phyloP scores from a whole-genome alignment of 2,113 vertebrate species.

The Bungarus multicinctus region DNA sequence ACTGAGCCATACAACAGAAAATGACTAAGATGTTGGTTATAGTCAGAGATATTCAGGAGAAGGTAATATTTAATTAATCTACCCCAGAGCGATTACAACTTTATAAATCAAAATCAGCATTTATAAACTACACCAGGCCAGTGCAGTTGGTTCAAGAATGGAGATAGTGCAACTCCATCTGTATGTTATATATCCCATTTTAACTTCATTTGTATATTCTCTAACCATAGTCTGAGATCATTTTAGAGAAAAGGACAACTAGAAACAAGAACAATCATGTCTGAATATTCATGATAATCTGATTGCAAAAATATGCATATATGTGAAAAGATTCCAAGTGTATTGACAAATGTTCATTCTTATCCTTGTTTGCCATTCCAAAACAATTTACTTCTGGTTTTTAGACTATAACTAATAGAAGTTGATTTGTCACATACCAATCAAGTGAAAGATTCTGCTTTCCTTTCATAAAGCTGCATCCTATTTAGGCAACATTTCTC shows the following conservation, averaged over 20 bases:
- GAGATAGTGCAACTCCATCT: background rate
- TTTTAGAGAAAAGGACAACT: background rate
- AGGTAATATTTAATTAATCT: background rate
- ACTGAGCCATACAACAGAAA: background rate
- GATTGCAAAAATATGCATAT: background rate
- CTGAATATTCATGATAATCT: background rate
- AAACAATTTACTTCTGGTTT: conserved; percentile 33
- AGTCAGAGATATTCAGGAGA: background rate
- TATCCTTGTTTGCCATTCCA: background rate
- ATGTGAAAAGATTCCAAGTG: background rate
- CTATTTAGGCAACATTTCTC: conserved; percentile 7
- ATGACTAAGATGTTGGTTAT: background rate
- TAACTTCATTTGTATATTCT: background rate
- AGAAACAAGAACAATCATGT: background rate
- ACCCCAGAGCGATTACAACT: background rate
- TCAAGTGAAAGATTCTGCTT: conserved; percentile 48
- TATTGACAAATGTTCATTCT: conserved; percentile 10
- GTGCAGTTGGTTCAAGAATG: background rate
- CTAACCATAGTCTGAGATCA: background rate
- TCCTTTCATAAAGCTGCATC: conserved; percentile 15
- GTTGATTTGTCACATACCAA: conserved; percentile 22
- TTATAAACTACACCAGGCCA: background rate
- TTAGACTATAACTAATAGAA: conserved; percentile 24
- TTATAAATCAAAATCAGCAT: background rate
- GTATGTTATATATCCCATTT: background rate